Base-by-base conservation (phyloP, 2,113 vertebrate genomes). In the Microtus richardsoni region DNA sequence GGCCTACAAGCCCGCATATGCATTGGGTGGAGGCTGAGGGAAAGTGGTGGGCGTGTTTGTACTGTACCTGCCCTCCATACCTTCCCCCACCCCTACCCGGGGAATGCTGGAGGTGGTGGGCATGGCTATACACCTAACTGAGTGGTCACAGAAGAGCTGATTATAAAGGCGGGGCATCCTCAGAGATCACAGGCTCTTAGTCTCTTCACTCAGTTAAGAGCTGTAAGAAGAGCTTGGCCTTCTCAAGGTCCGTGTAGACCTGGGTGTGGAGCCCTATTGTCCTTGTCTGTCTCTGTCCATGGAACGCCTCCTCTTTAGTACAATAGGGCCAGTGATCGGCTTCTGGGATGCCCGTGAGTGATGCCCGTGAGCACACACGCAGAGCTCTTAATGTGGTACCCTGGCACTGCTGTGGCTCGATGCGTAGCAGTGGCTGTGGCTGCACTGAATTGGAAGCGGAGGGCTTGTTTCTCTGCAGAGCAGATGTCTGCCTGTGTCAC, bases 371-470 rank as follows among this genome's bases (percentile, higher is more conserved):
- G 30, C 41, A 13, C 14, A 17, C 26, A 0, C 0, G 4, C 0
- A 22, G 60, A 39, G 21, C 17, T 80, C 85, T 62, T 5, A 8
- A 26, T 5, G 30, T 11, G 19, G 28, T 10, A 0, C 49, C 58
- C 73, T 22, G 39, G 16, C 2, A 0, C 36, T 49, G 9, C 21
- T 33, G 1, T 36, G 0, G 0, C n/a, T 47, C 71, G 4, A 0
- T 13, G 30, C 0, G 5, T 41, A 41, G 26, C 58, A 30, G 58
- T 41, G 58, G 41, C 13, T 83, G 14, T 64, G 24, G 16, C 39
- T 64, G 62, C 3, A 3, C 16, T 9, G 66, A 14, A 70, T 70
- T 24, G 16, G 28, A 80, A 89, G 66, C 44, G 16, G 1, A 21
- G 52, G 49, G 28, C 52, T 60, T 12, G 12, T 71, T 68, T 91